Evolutionary conservation across 92 coral and sea anemone species (phyloP).

Genomic region (Anthopleura xanthogrammica): DNA sequence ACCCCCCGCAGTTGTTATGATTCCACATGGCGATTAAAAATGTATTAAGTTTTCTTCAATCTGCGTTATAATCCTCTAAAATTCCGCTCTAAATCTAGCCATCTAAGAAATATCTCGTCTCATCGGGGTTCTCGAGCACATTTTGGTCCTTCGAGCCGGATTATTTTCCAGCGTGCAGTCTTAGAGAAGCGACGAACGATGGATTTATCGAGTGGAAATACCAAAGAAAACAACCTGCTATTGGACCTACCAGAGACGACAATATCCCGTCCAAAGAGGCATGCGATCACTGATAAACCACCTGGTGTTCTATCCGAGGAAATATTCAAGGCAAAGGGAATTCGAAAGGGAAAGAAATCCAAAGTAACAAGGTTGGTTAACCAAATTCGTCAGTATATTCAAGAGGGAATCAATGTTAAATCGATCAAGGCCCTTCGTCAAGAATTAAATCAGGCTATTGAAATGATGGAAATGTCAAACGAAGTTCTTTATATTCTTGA

Average conservation of each 20-base stretch:
- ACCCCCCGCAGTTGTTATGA: too few relatives aligned
- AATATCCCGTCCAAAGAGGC: background rate
- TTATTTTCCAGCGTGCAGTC: background rate
- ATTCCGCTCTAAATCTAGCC: too few relatives aligned
- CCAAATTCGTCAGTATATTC: conserved; percentile 24
- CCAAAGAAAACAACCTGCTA: background rate
- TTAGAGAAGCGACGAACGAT: background rate
- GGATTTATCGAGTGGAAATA: background rate
- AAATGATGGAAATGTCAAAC: conserved; percentile 29
- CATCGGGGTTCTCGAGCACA: background rate
- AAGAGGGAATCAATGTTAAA: conserved; percentile 9
- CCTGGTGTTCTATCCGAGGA: conserved; percentile 1
- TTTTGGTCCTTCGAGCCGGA: conserved; percentile 37
- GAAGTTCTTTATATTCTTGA: conserved; percentile 34
- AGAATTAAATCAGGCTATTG: conserved; percentile 24
- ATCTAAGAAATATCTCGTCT: background rate
- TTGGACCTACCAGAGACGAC: background rate
- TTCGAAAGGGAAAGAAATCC: conserved; percentile 14
- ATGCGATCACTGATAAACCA: background rate
- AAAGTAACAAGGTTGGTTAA: conserved; percentile 39
- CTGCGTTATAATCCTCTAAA: too few relatives aligned
- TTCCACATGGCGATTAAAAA: too few relatives aligned
- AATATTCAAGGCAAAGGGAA: conserved; percentile 7
- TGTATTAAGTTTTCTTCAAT: too few relatives aligned
- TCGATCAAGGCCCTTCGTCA: conserved; percentile 8